Base-by-base conservation (phyloP, 2,888 invertebrate genomes). In the Diaperis boleti region DNA sequence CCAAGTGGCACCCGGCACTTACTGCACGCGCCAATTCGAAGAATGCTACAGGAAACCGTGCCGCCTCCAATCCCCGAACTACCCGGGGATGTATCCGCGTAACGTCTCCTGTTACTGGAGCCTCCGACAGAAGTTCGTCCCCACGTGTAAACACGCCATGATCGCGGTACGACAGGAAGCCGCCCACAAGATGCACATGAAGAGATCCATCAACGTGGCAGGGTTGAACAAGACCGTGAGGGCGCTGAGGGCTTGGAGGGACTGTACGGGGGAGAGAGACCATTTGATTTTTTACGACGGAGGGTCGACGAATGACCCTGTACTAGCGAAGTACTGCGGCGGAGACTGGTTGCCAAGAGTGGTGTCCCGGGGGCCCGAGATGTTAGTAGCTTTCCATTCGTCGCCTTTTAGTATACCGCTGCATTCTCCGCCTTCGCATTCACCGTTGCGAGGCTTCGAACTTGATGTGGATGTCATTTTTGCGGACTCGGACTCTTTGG, bases 61-160 rank as follows among this genome's bases (percentile, higher is more conserved):
- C 79, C 89, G 92, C 50, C 84, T 95, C 68, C 95, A 95, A 82
- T 93, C 92, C 69, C 95, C 95, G 50, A 95, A 95, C 82, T 95
- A 94, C 79, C 95, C 95, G 7, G 94, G 94, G 61, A 92, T 94
- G 87, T 91, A 91, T 75, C 91, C 90, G 4, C 84, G 95, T 68
- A 96, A 96, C 82, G 94, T 96, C 15, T 93, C 94, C 63, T 97
- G 96, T 81, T 91, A 93, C 80, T 94, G 94, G 87, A 92, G 92
- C 67, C 84, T 95, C 68, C 86, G 93, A 31, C 93, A 95, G 82
- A 91, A 92, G 79, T 89, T 89, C 76, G 90, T 93, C 66, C 93
- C 94, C 8, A 92, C 92, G 39, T 94, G 94, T 81, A 94, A 94
- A 79, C 93, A 94, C 82, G 94, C 95, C 29, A 94, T 95, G 92